Percentiles rank a stretch among this genome's conserved stretches.
These are phyloP conservation scores for Drosophila formosana DNA, from an alignment of 2,888 invertebrate genomes.

Conservation along the genomic window DNA sequence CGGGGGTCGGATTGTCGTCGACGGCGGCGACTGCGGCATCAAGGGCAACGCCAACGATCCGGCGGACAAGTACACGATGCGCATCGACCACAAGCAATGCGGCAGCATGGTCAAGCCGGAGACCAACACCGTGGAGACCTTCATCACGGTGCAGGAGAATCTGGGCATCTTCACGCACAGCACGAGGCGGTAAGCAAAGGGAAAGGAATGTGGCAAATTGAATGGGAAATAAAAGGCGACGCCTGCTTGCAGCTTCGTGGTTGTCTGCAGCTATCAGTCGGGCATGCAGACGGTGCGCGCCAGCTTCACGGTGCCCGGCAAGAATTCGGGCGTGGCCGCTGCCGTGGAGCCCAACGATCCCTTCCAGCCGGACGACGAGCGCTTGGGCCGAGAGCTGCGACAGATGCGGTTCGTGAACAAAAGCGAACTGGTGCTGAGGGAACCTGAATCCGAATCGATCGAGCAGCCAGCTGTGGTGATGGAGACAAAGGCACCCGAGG, in stretches of 20 bases:
- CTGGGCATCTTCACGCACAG: conserved; percentile 93
- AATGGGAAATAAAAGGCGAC: not conserved
- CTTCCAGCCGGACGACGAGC: conserved; percentile 78
- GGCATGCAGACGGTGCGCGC: conserved; percentile 93
- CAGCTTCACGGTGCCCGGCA: conserved; percentile 90
- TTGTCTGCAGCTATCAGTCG: conserved; percentile 92
- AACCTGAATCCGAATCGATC: conserved; percentile 42
- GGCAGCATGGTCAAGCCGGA: conserved; percentile 92
- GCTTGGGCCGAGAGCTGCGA: conserved; percentile 81
- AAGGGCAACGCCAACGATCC: conserved; percentile 91
- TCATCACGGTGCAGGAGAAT: conserved; percentile 93
- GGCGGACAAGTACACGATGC: conserved; percentile 90
- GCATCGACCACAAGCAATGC: conserved; percentile 91
- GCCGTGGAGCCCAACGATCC: conserved; percentile 77
- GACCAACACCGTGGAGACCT: conserved; percentile 90
- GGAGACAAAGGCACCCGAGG: conserved; percentile 24
- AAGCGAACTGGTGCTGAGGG: conserved; percentile 82
- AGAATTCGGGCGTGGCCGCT: conserved; percentile 85
- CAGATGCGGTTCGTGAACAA: conserved; percentile 84
- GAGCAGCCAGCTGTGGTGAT: conserved; percentile 35
- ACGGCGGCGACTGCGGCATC: conserved; percentile 90
- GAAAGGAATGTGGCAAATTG: too few species aligned
- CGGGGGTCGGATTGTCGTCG: conserved; percentile 91
- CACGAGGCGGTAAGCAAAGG: conserved; percentile 87
- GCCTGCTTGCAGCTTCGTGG: conserved; percentile 88